A percentile compares a stretch with the other conserved stretches of the same genome.
Conservation (phyloP, 2,888 invertebrate species). For the Boloria euphrosyne region DNA sequence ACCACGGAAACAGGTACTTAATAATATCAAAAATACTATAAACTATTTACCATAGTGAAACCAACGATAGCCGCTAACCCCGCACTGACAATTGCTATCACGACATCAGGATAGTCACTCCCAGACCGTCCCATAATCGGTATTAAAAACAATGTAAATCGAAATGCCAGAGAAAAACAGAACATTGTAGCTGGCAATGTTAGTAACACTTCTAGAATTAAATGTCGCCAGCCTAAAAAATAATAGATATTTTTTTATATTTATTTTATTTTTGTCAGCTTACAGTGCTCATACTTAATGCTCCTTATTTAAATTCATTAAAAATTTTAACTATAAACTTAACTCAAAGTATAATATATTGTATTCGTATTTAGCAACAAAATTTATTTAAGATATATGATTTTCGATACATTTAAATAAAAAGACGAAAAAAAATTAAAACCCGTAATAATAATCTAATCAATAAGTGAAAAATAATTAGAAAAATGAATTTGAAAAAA, state of each 20-base stretch:
- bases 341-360: too few species aligned
- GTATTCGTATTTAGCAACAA: too few species aligned
- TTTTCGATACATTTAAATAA: too few species aligned
- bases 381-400: too few species aligned
- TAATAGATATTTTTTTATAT: too few species aligned
- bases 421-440: too few species aligned
- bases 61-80: slow-evolving; percentile 49
- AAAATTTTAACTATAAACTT: too few species aligned
- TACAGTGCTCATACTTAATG: too few species aligned
- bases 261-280: too few species aligned
- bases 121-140: slow-evolving; percentile 62
- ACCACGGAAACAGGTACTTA: background rate
- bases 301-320: too few species aligned
- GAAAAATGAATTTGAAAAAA: background rate
- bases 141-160: slow-evolving; percentile 58
- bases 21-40: background rate
- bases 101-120: slow-evolving; percentile 51
- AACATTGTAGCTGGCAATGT: slow-evolving; percentile 56
- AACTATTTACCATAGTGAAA: slow-evolving; percentile 52
- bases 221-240: slow-evolving; percentile 64
- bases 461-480: background rate
- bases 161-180: slow-evolving; percentile 48
- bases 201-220: slow-evolving; percentile 53
- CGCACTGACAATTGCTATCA: slow-evolving; percentile 55
- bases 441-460: too few species aligned